phyloP scores from a whole-genome alignment of 2,888 invertebrate genomes.

The Stegana nigrithorax region DNA sequence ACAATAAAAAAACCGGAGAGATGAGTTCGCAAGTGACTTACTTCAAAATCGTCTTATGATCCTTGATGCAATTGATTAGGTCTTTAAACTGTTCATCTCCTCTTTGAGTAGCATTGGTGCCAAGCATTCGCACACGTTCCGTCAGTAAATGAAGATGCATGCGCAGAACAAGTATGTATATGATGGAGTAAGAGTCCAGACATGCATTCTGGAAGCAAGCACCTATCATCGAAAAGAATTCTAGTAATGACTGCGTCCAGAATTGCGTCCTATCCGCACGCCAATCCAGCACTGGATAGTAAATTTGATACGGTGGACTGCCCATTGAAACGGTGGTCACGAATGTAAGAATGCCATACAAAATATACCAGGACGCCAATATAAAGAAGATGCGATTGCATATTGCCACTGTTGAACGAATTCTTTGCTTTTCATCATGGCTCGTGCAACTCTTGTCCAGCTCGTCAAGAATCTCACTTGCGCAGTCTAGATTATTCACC shows the following conservation, averaged over 20 bases:
- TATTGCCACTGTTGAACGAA: constrained; percentile 34
- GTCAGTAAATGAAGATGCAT: constrained; percentile 45
- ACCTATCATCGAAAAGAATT: constrained; percentile 44
- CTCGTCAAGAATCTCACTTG: constrained; percentile 41
- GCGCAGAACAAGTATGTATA: constrained; percentile 43
- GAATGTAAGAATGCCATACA: constrained; percentile 42
- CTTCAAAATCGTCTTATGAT: constrained; percentile 51
- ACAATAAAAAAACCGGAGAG: too few relatives aligned
- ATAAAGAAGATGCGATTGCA: constrained; percentile 45
- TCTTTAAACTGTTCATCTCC: constrained; percentile 38
- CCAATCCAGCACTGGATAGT: constrained; percentile 53
- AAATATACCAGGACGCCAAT: constrained; percentile 36
- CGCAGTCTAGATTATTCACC: constrained; percentile 39
- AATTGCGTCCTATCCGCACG: constrained; percentile 33
- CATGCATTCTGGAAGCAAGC: constrained; percentile 49
- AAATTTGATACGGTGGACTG: constrained; percentile 50
- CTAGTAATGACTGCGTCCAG: constrained; percentile 42
- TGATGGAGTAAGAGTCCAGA: constrained; percentile 50
- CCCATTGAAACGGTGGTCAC: constrained; percentile 39
- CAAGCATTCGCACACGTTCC: constrained; percentile 43
- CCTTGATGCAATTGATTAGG: constrained; percentile 44
- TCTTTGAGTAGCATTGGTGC: constrained; percentile 33
- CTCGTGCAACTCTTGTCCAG: constrained; percentile 40
- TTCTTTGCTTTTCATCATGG: constrained; percentile 32
- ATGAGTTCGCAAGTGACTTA: too few relatives aligned